phyloP scores from a whole-genome alignment of 2,888 invertebrate species.

The Xestia ashworthii region DNA sequence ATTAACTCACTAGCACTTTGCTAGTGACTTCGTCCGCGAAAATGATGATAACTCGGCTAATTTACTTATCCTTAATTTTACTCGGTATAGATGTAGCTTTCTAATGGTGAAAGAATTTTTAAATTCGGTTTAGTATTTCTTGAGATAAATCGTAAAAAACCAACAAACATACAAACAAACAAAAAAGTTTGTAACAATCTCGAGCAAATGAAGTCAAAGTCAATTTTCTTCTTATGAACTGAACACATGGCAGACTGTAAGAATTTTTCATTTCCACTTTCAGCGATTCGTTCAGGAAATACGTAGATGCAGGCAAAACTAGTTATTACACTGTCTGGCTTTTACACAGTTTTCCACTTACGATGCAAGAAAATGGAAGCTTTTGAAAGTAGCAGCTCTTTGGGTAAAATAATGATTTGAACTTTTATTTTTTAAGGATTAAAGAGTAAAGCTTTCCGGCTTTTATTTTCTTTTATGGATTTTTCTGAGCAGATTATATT shows the following conservation, averaged over 20 bases:
- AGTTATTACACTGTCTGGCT: slow-evolving; percentile 30
- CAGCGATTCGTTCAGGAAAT: slow-evolving; percentile 44
- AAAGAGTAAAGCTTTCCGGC: too few relatives aligned
- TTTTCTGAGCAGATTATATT: neutral
- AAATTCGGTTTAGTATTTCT: too few relatives aligned
- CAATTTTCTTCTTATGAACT: slow-evolving; percentile 5
- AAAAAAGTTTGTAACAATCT: neutral
- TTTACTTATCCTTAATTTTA: too few relatives aligned
- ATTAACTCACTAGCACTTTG: too few relatives aligned
- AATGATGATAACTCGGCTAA: too few relatives aligned
- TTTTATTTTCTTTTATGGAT: neutral
- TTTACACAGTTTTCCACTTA: slow-evolving; percentile 49
- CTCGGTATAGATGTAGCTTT: too few relatives aligned
- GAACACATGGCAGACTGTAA: neutral
- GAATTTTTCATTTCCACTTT: slow-evolving; percentile 35
- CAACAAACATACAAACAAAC: too few relatives aligned
- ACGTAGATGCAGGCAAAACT: slow-evolving; percentile 22
- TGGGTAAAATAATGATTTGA: slow-evolving; percentile 10
- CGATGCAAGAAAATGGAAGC: slow-evolving; percentile 33
- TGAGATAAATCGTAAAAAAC: too few relatives aligned
- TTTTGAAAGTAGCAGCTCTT: neutral
- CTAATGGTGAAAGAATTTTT: too few relatives aligned
- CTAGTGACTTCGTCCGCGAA: too few relatives aligned
- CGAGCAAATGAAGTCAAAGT: neutral
- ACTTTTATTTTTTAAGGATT: slow-evolving; percentile 24